Evolutionary conservation across 2,797 vertebrate species (phyloP).

Genomic region (Platalea minor): DNA sequence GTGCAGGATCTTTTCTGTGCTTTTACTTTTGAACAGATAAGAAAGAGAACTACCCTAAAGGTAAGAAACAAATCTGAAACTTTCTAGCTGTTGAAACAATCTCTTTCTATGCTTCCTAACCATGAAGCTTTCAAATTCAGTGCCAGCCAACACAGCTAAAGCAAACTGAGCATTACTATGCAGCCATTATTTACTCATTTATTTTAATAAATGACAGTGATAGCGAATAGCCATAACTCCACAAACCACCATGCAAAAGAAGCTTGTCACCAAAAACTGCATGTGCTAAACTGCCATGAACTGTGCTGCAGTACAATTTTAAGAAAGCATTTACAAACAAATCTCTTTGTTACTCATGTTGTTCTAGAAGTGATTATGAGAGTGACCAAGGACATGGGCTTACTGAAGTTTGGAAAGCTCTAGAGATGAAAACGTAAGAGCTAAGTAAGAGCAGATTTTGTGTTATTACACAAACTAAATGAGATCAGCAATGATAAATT

Average conservation of each 20-base stretch:
- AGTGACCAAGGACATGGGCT: neutral
- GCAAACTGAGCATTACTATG: neutral
- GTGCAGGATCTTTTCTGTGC: neutral
- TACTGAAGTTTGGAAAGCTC: neutral
- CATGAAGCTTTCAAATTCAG: neutral
- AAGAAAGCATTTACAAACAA: neutral
- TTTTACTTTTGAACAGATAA: neutral
- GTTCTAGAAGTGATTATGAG: neutral
- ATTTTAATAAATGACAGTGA: neutral
- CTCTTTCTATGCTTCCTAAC: neutral
- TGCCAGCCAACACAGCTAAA: neutral
- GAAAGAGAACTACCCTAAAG: neutral
- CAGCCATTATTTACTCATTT: neutral
- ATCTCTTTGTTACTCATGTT: fast-evolving
- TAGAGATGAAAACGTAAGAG: neutral
- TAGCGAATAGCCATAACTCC: neutral
- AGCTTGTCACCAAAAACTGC: fast-evolving
- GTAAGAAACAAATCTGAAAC: neutral
- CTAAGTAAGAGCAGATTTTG: neutral
- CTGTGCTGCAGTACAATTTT: neutral
- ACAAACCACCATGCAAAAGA: fast-evolving
- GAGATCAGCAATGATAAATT: neutral
- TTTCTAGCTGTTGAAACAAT: neutral
- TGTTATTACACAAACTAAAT: neutral
- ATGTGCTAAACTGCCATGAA: fast-evolving